These are phyloP conservation scores for Ectemnius cavifrons DNA, from an alignment of 2,888 invertebrate species.

Conservation along the genomic window DNA sequence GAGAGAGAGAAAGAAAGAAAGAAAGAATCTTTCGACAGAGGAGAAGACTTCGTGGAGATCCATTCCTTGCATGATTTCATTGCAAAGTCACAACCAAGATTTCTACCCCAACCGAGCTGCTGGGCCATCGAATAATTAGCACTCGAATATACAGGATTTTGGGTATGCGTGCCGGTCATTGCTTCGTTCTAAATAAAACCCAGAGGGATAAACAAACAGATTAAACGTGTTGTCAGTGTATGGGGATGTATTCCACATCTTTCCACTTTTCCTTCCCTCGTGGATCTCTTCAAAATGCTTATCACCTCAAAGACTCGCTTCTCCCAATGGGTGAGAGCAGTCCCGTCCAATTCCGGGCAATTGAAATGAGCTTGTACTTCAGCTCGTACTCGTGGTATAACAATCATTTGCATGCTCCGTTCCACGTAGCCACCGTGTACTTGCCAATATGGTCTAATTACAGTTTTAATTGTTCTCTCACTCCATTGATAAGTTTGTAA, in stretches of 20 bases:
- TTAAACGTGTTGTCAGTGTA: too few relatives aligned
- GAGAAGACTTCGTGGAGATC: conserved; percentile 87
- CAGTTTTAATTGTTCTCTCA: conserved; percentile 88
- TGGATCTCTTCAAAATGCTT: not conserved
- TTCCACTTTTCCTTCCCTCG: not conserved
- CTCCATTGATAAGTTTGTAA: conserved; percentile 97
- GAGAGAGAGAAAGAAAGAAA: not conserved
- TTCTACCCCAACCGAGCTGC: conserved; percentile 92
- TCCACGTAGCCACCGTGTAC: conserved; percentile 87
- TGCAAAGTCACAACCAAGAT: conserved; percentile 95
- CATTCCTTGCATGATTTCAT: conserved; percentile 97
- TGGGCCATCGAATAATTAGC: conserved; percentile 94
- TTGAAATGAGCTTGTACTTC: conserved; percentile 94
- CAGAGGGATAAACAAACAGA: not conserved
- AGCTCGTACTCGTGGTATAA: conserved; percentile 92
- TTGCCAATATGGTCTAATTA: conserved; percentile 87
- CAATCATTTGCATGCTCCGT: conserved; percentile 90
- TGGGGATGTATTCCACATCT: not conserved
- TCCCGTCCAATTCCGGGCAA: conserved; percentile 93
- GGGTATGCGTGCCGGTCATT: conserved; percentile 99
- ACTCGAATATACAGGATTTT: conserved; percentile 96
- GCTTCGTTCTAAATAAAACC: conserved; percentile 90
- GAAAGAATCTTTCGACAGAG: conserved; percentile 65
- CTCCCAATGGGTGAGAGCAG: conserved; percentile 99
- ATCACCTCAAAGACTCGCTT: conserved; percentile 97